A percentile compares a stretch with the other conserved stretches of the same genome.
These are phyloP conservation scores for Labrus mixtus DNA, from an alignment of 2,113 vertebrate species.

Conservation along the genomic window DNA sequence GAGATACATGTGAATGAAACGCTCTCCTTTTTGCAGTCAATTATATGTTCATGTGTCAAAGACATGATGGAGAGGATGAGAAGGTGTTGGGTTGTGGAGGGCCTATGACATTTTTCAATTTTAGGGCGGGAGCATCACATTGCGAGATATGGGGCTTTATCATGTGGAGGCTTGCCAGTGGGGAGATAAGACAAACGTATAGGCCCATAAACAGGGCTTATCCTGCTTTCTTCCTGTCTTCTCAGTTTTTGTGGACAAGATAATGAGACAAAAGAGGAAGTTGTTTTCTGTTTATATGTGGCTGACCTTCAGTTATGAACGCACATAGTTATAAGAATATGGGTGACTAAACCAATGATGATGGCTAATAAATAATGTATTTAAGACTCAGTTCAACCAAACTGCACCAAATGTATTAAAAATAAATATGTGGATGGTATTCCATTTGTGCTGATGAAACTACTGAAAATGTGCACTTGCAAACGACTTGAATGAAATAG, in stretches of 20 bases:
- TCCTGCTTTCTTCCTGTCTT: constrained; percentile 16
- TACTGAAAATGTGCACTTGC: too few species aligned
- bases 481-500: too few species aligned
- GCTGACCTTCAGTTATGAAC: background rate
- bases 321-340: background rate
- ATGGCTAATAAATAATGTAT: background rate
- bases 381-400: background rate
- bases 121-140: constrained; percentile 14
- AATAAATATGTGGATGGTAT: background rate
- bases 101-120: constrained; percentile 46
- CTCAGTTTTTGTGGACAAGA: constrained; percentile 17
- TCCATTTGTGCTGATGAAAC: too few species aligned
- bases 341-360: background rate
- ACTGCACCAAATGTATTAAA: background rate
- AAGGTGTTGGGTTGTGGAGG: constrained; percentile 31
- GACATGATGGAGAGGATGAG: constrained; percentile 49
- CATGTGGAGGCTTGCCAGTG: constrained; percentile 25
- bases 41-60: constrained; percentile 58
- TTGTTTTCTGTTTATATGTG: constrained; percentile 11
- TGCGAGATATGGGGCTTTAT: constrained; percentile 40
- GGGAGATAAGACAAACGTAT: constrained; percentile 39
- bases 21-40: constrained; percentile 53
- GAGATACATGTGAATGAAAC: constrained; percentile 69
- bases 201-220: constrained; percentile 42
- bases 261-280: constrained; percentile 28